Conservation (phyloP, 1,140 invertebrate genomes). For the Atopsyche davidsoni region DNA sequence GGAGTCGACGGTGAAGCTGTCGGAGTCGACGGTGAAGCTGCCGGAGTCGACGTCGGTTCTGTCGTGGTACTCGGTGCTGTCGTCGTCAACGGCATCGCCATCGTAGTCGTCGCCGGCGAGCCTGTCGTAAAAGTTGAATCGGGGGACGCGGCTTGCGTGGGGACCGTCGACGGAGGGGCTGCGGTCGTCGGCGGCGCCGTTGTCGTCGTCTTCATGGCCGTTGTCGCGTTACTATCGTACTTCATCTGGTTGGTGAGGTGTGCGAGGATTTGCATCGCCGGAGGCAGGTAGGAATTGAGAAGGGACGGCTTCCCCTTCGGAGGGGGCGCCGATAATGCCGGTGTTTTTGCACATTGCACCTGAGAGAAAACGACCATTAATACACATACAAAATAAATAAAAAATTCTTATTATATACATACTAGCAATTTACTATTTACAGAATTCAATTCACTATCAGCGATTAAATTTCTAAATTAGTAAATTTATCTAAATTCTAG, state of each 20-base stretch:
- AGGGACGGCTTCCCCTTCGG: slow-evolving; percentile 27
- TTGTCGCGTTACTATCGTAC: slow-evolving; percentile 37
- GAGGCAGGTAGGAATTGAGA: slow-evolving; percentile 49
- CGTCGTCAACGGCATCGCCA: slow-evolving; percentile 17
- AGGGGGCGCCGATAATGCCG: slow-evolving; percentile 14
- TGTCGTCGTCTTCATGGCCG: slow-evolving; percentile 30
- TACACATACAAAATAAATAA: background rate
- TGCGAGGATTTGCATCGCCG: slow-evolving; percentile 53
- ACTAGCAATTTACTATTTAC: background rate
- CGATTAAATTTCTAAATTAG: background rate
- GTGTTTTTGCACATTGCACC: slow-evolving; percentile 10
- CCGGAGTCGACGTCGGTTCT: slow-evolving; percentile 7
- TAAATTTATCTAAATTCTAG: background rate
- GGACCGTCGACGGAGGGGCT: too few species aligned
- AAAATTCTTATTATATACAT: background rate
- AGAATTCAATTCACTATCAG: background rate
- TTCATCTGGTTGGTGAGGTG: slow-evolving; percentile 54
- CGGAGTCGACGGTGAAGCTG: background rate
- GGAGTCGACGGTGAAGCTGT: too few species aligned
- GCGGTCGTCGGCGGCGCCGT: slow-evolving; percentile 21
- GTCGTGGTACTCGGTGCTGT: slow-evolving; percentile 30
- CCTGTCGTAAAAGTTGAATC: slow-evolving; percentile 17
- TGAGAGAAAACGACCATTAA: slow-evolving; percentile 1
- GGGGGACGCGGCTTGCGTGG: too few species aligned
- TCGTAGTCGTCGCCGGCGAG: background rate